phyloP scores from a whole-genome alignment of 2,888 invertebrate genomes.

The Mythimna loreyi region DNA sequence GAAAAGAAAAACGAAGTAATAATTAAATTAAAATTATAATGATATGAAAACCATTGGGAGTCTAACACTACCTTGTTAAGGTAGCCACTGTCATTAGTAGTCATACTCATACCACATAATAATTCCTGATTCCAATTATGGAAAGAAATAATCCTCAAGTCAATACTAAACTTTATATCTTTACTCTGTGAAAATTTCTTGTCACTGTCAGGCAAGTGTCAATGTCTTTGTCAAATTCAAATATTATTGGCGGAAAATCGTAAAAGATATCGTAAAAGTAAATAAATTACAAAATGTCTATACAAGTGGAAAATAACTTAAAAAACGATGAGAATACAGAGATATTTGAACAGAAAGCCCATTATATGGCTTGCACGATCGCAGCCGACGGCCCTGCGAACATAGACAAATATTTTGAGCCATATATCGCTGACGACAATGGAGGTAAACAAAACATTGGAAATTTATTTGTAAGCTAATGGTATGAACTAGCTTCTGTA shows the following conservation, averaged over 20 bases:
- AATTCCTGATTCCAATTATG: no score
- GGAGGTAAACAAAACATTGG: constrained; percentile 79
- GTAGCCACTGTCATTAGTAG: no score
- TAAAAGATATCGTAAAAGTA: background rate
- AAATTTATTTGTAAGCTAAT: background rate
- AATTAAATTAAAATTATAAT: no score
- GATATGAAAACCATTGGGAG: no score
- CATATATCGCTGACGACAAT: constrained; percentile 88
- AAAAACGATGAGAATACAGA: constrained; percentile 84
- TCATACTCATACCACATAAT: no score
- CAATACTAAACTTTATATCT: background rate
- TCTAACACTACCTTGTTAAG: no score
- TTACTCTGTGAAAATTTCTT: background rate
- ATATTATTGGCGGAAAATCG: constrained; percentile 20
- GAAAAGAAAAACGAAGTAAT: background rate
- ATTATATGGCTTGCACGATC: constrained; percentile 94
- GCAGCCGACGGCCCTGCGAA: constrained; percentile 93
- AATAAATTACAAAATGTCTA: constrained; percentile 82
- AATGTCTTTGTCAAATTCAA: constrained; percentile 15
- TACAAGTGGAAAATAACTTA: constrained; percentile 91
- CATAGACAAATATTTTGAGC: constrained; percentile 93
- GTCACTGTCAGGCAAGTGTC: background rate
- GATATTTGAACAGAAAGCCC: constrained; percentile 86
- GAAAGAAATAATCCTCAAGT: background rate
- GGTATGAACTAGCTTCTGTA: background rate